These are phyloP conservation scores for Triplophysa siluroides DNA, from an alignment of 2,113 vertebrate species.

Conservation along the genomic window DNA sequence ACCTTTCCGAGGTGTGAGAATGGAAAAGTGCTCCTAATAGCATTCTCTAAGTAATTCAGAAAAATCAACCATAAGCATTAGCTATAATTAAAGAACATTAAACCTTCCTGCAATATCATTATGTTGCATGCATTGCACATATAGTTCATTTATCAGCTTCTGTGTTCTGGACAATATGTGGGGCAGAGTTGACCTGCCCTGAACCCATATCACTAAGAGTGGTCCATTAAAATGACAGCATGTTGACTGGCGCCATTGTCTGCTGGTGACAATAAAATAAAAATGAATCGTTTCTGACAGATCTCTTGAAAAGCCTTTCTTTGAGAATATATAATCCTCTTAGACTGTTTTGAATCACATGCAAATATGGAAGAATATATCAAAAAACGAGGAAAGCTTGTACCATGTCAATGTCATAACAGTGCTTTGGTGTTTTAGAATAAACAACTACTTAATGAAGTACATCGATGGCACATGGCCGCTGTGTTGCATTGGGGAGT, in stretches of 20 bases:
- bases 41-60: background rate
- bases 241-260: conserved; percentile 20
- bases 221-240: conserved; percentile 28
- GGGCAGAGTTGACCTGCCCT: conserved; percentile 26
- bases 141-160: background rate
- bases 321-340: background rate
- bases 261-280: background rate
- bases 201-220: conserved; percentile 2
- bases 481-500: no score
- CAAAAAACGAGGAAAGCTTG: no score
- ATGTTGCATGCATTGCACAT: background rate
- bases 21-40: background rate
- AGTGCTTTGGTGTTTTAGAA: no score
- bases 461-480: no score
- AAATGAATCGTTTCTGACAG: conserved; percentile 10
- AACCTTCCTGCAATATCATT: background rate
- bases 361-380: no score
- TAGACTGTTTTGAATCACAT: background rate
- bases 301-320: background rate
- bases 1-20: background rate
- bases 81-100: background rate
- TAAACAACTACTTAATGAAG: no score
- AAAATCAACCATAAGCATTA: background rate
- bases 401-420: no score
- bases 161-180: background rate